Evolutionary conservation across 2,797 vertebrate genomes (phyloP).

Genomic region (Brotula barbata): DNA sequence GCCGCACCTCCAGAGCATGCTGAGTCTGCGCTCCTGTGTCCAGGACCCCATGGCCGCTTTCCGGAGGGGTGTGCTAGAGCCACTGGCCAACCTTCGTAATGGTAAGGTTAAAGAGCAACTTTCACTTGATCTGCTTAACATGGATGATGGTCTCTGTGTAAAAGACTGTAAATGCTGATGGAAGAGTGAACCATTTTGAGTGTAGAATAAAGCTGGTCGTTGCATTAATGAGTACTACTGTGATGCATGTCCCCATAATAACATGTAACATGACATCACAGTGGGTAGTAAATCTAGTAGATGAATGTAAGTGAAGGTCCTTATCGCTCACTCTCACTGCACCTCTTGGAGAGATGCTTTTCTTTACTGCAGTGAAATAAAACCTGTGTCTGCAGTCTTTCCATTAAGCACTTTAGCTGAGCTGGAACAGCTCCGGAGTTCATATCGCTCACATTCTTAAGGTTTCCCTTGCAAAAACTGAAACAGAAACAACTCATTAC

Average conservation of each 20-base stretch:
- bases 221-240: background rate
- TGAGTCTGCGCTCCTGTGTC: slow-evolving; percentile 94
- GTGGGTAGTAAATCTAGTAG: slow-evolving; percentile 6
- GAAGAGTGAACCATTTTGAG: no score
- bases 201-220: background rate
- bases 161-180: no score
- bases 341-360: slow-evolving; percentile 16
- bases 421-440: background rate
- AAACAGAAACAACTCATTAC: background rate
- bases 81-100: slow-evolving; percentile 85
- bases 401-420: slow-evolving; percentile 8
- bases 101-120: no score
- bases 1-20: slow-evolving; percentile 92
- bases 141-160: no score
- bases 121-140: no score
- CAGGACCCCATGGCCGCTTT: slow-evolving; percentile 94
- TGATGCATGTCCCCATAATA: background rate
- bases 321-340: slow-evolving; percentile 9
- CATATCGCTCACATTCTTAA: no score
- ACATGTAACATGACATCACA: slow-evolving; percentile 31
- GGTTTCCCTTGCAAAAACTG: background rate
- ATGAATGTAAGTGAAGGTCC: slow-evolving; percentile 10
- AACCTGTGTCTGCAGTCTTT: background rate
- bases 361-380: slow-evolving; percentile 21
- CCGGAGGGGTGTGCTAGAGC: slow-evolving; percentile 90